Evolutionary conservation across 2,888 invertebrate genomes (phyloP).

Genomic region (Tricholauxania praeusta): DNA sequence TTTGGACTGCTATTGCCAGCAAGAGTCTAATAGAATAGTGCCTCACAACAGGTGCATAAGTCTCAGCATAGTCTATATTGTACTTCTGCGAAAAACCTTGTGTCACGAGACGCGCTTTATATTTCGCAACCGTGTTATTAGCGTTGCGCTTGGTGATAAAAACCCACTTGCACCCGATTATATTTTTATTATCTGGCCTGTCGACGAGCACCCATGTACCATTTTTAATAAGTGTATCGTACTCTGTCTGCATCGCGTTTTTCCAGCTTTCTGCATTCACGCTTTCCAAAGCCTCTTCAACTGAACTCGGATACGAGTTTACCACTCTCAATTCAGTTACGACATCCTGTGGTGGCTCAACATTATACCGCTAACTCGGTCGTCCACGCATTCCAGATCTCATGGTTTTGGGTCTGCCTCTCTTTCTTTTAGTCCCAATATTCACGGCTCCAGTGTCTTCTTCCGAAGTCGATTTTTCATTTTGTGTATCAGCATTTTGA

Average conservation of each 20-base stretch:
- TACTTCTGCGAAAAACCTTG: conserved; percentile 50
- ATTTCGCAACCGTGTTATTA: conserved; percentile 45
- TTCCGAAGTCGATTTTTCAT: not conserved
- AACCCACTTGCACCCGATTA: conserved; percentile 47
- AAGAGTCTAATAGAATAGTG: conserved; percentile 47
- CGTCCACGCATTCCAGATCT: conserved; percentile 27
- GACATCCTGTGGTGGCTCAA: conserved; percentile 14
- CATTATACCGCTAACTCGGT: conserved; percentile 36
- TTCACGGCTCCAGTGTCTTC: not conserved
- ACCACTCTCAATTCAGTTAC: not conserved
- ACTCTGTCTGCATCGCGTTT: conserved; percentile 49
- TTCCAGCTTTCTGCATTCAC: conserved; percentile 40
- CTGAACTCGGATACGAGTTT: conserved; percentile 26
- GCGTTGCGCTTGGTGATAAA: conserved; percentile 43
- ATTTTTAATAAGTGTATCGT: conserved; percentile 48
- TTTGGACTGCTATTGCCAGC: conserved; percentile 33
- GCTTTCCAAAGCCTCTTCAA: conserved; percentile 36
- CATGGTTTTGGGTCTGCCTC: conserved; percentile 33
- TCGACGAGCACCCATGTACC: conserved; percentile 49
- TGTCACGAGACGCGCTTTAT: conserved; percentile 52
- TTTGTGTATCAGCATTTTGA: not conserved
- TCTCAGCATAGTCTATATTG: conserved; percentile 50
- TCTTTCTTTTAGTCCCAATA: conserved; percentile 10
- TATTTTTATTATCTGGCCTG: conserved; percentile 43
- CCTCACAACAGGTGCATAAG: conserved; percentile 50